Percentiles rank a stretch among this genome's conserved stretches.
Evolutionary conservation across 2,888 invertebrate species (phyloP).

Genomic region (Smittia aterrima): DNA sequence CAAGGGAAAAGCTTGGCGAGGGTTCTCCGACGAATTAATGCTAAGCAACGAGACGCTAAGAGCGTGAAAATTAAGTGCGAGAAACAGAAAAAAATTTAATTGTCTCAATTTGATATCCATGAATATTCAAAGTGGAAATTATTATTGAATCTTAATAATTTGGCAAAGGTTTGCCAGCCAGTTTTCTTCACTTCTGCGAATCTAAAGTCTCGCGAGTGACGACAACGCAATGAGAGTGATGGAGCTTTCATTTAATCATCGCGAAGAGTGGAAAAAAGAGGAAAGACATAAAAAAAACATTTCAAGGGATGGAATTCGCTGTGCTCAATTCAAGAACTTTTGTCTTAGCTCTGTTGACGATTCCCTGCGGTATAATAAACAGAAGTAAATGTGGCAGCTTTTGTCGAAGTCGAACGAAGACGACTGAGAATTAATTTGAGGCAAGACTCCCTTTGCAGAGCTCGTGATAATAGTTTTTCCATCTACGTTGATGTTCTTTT

Average conservation of each 20-base stretch:
- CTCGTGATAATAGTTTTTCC: neutral
- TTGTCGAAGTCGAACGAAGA: neutral
- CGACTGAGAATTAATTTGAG: neutral
- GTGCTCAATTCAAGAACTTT: neutral
- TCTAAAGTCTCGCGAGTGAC: neutral
- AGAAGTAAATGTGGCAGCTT: neutral
- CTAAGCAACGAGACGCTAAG: neutral
- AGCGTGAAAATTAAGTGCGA: slow-evolving; percentile 12
- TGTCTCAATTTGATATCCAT: slow-evolving; percentile 18
- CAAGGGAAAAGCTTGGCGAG: neutral
- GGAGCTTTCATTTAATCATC: neutral
- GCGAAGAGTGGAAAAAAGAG: neutral
- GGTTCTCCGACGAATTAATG: neutral
- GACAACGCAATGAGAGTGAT: neutral
- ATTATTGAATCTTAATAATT: slow-evolving; percentile 5
- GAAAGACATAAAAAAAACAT: neutral
- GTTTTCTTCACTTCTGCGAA: neutral
- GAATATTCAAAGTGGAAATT: slow-evolving; percentile 6
- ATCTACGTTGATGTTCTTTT: neutral
- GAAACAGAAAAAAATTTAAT: neutral
- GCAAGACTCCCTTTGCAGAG: neutral
- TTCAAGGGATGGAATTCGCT: neutral
- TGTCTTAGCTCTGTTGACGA: neutral
- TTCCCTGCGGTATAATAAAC: neutral
- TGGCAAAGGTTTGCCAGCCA: neutral